Evolutionary conservation across 2,797 vertebrate genomes (phyloP).

Genomic region (Glyptemys insculpta): DNA sequence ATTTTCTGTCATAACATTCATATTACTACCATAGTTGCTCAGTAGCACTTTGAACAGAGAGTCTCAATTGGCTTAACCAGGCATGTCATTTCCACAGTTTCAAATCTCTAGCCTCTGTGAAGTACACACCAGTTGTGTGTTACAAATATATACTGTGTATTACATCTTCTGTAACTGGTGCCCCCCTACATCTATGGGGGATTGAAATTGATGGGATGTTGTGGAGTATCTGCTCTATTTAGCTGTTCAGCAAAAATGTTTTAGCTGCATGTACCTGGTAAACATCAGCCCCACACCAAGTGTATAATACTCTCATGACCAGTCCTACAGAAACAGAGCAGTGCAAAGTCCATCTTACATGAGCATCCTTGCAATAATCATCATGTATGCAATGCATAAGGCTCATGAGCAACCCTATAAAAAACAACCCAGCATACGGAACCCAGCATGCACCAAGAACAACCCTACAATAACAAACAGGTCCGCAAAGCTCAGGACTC

Average conservation of each 20-base stretch:
- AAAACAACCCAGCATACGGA: background rate
- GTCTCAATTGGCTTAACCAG: background rate
- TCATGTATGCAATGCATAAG: background rate
- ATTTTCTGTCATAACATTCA: background rate
- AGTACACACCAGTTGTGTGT: no score
- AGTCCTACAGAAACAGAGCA: background rate
- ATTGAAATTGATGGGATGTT: background rate
- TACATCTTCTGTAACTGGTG: background rate
- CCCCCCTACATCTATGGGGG: background rate
- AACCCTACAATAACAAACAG: background rate
- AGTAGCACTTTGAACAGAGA: background rate
- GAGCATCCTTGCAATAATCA: background rate
- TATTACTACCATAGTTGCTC: background rate
- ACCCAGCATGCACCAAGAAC: background rate
- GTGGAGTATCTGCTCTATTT: background rate
- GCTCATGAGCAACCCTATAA: background rate
- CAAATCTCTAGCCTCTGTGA: background rate
- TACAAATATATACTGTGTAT: accelerated
- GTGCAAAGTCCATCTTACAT: background rate
- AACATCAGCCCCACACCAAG: background rate
- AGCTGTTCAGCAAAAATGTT: no score
- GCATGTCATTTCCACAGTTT: background rate
- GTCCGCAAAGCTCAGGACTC: background rate
- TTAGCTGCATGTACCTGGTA: background rate
- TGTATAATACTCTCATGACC: background rate